Percentiles rank a stretch among this genome's conserved stretches.
Conservation (phyloP, 2,113 vertebrate species). For the Psittacula cyanocephala region DNA sequence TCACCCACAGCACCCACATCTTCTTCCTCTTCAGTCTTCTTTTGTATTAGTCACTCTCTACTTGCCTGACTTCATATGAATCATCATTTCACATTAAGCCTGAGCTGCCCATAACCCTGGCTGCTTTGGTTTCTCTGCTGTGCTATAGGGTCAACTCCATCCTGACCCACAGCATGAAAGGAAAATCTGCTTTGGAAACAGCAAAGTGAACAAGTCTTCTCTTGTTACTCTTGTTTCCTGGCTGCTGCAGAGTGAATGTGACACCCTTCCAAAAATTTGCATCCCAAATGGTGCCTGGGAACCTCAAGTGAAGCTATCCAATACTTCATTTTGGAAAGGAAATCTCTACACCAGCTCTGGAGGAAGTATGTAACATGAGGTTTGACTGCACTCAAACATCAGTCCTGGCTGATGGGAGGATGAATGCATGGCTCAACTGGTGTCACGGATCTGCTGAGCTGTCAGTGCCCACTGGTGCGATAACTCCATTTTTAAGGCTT, state of each 20-base stretch:
- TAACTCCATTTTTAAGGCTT: not conserved
- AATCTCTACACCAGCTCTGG: not conserved
- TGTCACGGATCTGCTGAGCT: not conserved
- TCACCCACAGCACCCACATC: not conserved
- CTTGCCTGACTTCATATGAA: not conserved
- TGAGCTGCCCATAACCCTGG: not conserved
- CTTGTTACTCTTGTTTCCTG: conserved; percentile 2
- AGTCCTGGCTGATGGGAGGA: not conserved
- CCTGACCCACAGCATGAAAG: not conserved
- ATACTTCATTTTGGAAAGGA: not conserved
- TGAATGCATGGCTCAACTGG: not conserved
- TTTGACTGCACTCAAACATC: not conserved
- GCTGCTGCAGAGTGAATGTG: not conserved
- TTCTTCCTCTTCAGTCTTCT: not conserved
- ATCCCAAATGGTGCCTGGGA: not conserved
- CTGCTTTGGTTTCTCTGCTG: not conserved
- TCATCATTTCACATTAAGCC: not conserved
- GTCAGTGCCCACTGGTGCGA: not conserved
- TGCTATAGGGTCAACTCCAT: not conserved
- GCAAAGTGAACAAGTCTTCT: not conserved
- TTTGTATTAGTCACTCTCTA: not conserved
- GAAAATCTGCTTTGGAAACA: conserved; percentile 30
- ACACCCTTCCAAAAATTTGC: not conserved
- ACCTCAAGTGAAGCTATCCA: not conserved
- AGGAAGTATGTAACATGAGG: rapidly evolving